Evolutionary conservation across 1,140 invertebrate species (phyloP).

Genomic region (Cyphomyrmex costatus): DNA sequence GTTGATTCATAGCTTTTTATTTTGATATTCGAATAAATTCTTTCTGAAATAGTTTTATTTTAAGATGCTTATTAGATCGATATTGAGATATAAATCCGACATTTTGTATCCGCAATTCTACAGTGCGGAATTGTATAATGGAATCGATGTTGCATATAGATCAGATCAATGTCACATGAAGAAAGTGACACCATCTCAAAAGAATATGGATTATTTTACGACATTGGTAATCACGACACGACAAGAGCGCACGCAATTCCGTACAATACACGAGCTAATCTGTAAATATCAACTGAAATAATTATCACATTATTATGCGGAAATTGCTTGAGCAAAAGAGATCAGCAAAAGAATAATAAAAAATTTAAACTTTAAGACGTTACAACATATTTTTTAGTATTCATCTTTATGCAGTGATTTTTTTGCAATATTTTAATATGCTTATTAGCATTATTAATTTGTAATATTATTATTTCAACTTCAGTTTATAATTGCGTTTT

Average conservation of each 20-base stretch:
- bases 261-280: not conserved
- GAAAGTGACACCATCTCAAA: constrained; percentile 25
- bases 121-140: not conserved
- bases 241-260: constrained; percentile 14
- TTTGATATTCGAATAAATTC: too few relatives aligned
- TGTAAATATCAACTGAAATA: constrained; percentile 18
- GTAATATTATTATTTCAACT: too few relatives aligned
- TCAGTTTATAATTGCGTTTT: too few relatives aligned
- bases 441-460: too few relatives aligned
- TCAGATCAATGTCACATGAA: constrained; percentile 1
- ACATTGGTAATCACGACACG: not conserved
- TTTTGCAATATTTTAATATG: too few relatives aligned
- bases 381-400: not conserved
- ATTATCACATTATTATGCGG: constrained; percentile 17
- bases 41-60: too few relatives aligned
- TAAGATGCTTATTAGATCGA: too few relatives aligned
- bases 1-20: too few relatives aligned
- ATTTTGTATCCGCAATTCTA: constrained; percentile 19
- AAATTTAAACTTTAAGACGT: not conserved
- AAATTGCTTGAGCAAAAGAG: not conserved
- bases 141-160: not conserved
- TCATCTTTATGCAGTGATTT: not conserved
- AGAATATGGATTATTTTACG: not conserved
- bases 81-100: too few relatives aligned
- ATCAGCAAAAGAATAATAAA: not conserved